A percentile compares a stretch with the other conserved stretches of the same genome.
phyloP scores from a whole-genome alignment of 2,797 vertebrate species.

The Falco novaeseelandiae region DNA sequence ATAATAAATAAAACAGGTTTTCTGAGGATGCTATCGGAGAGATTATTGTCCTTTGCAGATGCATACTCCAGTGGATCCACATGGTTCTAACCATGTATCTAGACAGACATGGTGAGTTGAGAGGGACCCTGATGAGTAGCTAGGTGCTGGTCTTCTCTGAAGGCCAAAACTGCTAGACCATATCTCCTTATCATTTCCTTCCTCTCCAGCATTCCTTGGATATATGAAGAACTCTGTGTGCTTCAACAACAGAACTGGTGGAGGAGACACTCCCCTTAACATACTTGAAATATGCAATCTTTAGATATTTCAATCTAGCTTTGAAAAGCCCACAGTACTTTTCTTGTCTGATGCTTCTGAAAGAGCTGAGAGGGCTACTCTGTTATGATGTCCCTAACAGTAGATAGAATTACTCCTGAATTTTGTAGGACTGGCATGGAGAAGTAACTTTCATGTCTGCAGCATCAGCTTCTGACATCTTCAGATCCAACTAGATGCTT shows the following conservation, averaged over 20 bases:
- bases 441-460: background rate
- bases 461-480: background rate
- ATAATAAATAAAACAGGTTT: background rate
- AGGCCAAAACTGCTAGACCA: background rate
- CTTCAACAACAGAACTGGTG: background rate
- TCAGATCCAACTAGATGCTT: background rate
- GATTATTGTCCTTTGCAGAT: background rate
- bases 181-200: background rate
- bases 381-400: background rate
- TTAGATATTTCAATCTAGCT: background rate
- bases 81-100: fast-evolving
- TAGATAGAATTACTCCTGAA: background rate
- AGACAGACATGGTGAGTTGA: background rate
- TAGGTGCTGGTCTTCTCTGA: background rate
- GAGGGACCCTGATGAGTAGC: background rate
- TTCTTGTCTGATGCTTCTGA: background rate
- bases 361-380: background rate
- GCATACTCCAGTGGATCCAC: background rate
- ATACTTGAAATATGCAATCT: fast-evolving
- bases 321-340: background rate
- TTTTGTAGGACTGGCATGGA: background rate
- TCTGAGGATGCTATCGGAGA: background rate
- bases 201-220: background rate
- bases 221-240: background rate
- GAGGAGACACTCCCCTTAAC: background rate